Percentiles rank a stretch among this genome's conserved stretches.
These are phyloP conservation scores for Pantelozetes paolii DNA, from an alignment of 2,888 invertebrate species.

Conservation along the genomic window DNA sequence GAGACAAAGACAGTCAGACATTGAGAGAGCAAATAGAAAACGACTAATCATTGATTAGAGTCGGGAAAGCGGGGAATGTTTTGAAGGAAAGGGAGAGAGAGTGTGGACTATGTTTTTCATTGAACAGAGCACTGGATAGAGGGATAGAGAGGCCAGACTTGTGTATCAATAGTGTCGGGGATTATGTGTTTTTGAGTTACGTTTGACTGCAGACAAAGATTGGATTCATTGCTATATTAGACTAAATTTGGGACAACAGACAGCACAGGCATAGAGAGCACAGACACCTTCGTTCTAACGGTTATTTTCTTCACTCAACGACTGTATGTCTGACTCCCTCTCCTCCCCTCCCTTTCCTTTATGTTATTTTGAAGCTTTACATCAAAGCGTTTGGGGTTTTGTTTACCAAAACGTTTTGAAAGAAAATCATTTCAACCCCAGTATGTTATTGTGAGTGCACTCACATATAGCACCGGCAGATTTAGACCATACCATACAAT, in stretches of 20 bases:
- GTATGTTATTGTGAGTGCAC: not conserved
- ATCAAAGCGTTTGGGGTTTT: not conserved
- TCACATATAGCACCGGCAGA: not conserved
- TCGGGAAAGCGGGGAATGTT: not conserved
- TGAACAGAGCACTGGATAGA: not conserved
- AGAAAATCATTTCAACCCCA: not conserved
- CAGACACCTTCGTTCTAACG: constrained; percentile 15
- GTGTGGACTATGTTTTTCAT: not conserved
- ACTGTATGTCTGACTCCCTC: not conserved
- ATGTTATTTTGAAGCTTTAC: not conserved
- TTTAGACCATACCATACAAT: not conserved
- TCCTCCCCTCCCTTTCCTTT: not conserved
- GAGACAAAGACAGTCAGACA: not conserved
- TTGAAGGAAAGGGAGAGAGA: not conserved
- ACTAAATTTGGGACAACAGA: constrained; percentile 5
- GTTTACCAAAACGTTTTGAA: constrained; percentile 2
- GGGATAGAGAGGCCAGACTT: constrained; percentile 4
- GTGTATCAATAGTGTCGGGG: not conserved
- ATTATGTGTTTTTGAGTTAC: not conserved
- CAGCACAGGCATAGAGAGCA: not conserved
- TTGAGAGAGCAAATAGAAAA: constrained; percentile 13
- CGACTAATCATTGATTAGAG: not conserved
- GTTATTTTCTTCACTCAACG: not conserved
- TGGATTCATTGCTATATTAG: not conserved
- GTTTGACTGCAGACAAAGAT: not conserved